These are phyloP conservation scores for Platynereis dumerilii DNA, from an alignment of 2,888 invertebrate species.

Conservation along the genomic window DNA sequence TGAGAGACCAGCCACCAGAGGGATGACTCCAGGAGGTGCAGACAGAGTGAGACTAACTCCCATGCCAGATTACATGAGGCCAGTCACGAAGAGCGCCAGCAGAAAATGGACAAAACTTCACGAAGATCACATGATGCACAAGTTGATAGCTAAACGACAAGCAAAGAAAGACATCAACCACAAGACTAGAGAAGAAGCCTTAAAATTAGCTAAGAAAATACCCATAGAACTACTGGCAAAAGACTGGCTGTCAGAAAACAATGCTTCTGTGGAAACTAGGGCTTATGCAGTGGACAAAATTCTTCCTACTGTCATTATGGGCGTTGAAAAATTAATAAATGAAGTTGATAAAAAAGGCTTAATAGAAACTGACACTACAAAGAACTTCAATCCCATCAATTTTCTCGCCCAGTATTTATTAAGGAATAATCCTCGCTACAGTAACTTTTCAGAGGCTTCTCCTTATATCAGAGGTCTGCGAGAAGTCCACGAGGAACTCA, in stretches of 20 bases:
- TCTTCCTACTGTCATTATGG: constrained; percentile 61
- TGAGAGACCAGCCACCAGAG: constrained; percentile 35
- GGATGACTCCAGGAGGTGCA: constrained; percentile 40
- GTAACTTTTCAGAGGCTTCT: constrained; percentile 62
- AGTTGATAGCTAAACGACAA: constrained; percentile 50
- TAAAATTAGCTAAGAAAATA: constrained; percentile 55
- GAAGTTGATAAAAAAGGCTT: constrained; percentile 58
- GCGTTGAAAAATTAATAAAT: constrained; percentile 61
- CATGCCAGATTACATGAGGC: constrained; percentile 44
- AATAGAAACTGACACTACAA: constrained; percentile 47
- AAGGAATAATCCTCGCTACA: constrained; percentile 62
- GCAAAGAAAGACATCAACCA: constrained; percentile 51
- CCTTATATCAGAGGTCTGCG: constrained; percentile 61
- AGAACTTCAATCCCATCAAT: constrained; percentile 63
- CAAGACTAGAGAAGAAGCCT: constrained; percentile 50
- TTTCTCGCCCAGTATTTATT: constrained; percentile 62
- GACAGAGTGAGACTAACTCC: constrained; percentile 25
- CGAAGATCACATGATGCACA: constrained; percentile 59
- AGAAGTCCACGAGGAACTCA: constrained; percentile 57
- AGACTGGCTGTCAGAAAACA: constrained; percentile 57
- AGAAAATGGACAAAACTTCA: constrained; percentile 55
- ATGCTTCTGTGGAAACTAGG: constrained; percentile 56
- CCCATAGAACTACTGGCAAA: constrained; percentile 59
- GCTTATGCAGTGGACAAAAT: constrained; percentile 60
- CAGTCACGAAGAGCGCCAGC: constrained; percentile 50